Evolutionary conservation across 2,113 vertebrate genomes (phyloP).

Genomic region (Plecotus auritus): DNA sequence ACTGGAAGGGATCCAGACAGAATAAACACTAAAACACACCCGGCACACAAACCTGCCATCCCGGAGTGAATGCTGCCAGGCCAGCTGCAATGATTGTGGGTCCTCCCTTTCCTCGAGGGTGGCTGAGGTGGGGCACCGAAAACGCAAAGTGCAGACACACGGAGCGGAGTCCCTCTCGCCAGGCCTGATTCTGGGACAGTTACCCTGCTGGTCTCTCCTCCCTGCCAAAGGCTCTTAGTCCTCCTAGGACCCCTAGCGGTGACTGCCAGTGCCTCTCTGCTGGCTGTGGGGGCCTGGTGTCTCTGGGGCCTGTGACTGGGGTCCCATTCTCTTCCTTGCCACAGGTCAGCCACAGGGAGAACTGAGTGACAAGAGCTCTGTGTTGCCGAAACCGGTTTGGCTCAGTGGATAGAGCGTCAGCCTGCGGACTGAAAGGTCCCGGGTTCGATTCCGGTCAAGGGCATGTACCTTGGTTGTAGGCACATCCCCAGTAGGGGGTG

Average conservation of each 20-base stretch:
- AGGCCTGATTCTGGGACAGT: neutral
- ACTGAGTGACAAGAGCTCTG: neutral
- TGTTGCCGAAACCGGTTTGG: no score
- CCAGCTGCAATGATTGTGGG: accelerated
- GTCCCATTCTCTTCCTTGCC: accelerated
- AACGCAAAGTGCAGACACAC: neutral
- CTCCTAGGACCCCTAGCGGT: neutral
- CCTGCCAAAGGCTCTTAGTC: neutral
- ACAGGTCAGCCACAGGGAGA: neutral
- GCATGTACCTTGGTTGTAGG: no score
- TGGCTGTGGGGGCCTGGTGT: neutral
- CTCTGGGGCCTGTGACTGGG: neutral
- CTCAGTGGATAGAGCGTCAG: no score
- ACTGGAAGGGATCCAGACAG: neutral
- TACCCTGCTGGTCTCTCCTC: no score
- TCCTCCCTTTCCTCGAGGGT: neutral
- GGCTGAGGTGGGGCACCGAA: neutral
- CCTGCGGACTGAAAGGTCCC: no score
- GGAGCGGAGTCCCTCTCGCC: neutral
- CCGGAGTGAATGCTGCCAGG: neutral
- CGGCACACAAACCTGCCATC: neutral
- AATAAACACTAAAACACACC: neutral
- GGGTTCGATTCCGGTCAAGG: no score
- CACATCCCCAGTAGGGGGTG: no score
- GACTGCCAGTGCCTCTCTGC: neutral